Base-by-base conservation (phyloP, 2,888 invertebrate species). In the Chymomyza procnemis region DNA sequence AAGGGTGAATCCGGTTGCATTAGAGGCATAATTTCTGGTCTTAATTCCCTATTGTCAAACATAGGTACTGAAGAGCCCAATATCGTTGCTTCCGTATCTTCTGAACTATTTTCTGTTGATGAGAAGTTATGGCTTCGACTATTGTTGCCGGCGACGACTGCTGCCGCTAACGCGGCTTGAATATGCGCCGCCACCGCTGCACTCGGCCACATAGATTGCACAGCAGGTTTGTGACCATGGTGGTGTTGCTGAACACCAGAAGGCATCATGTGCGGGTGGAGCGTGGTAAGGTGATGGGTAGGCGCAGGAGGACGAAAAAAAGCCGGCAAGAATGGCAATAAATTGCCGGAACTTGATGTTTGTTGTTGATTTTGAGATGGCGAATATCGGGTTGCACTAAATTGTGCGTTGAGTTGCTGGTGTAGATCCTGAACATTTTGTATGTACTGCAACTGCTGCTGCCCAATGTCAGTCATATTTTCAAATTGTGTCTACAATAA, bases 161-260 rank as follows among this genome's bases (percentile, higher is more conserved):
- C 90, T 18, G 88, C 90, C 0, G 90, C 90, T 12, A 90, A 75
- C 1, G 90, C 90, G 1, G 89, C 90, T 67, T 90, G 90, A 47
- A 95, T 93, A 86, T 96, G 95, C 0, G 94, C 94, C 18, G 95
- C 95, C 1, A 95, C 93, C 1, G 95, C 93, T 16, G 95, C 93
- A 63, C 95, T 93, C 2, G 90, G 88, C 90, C 91, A 90, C 72
- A 90, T 88, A 2, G 90, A 89, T 58, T 89, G 89, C 66, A 89
- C 70, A 91, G 89, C 61, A 65, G 82, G 65, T 52, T 75, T 78
- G 41, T 78, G 75, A 61, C 78, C 75, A 26, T 79, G 72, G 2
- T 18, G 54, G 21, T 54, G 54, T 22, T 54, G 46, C 41, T 59
- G 18, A 30, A 67, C 64, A 60, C 78, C 73, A 5, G 61, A 61